Conservation (phyloP, 2,113 vertebrate species). For the Phoenicopterus ruber region DNA sequence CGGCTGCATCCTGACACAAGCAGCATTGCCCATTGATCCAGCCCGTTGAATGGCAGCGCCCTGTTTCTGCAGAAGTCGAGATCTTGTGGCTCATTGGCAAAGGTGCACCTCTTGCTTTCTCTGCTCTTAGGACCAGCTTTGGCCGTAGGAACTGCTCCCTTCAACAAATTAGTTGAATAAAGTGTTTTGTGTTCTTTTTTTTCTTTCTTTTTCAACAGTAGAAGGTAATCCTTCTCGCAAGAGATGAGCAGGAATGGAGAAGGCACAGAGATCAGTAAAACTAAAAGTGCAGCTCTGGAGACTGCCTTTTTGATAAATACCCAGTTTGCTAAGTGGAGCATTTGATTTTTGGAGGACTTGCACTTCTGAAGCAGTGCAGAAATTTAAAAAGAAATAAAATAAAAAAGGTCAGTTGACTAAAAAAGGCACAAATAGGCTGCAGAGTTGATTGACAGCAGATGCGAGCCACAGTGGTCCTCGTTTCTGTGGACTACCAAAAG, state of each 20-base stretch:
- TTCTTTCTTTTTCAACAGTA: background rate
- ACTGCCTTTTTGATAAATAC: background rate
- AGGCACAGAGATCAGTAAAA: background rate
- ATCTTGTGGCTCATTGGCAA: background rate
- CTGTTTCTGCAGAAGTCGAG: background rate
- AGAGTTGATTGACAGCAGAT: background rate
- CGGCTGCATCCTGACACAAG: fast-evolving
- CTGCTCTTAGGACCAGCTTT: background rate
- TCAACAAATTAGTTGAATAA: background rate
- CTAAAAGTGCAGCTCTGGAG: background rate
- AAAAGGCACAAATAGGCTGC: background rate
- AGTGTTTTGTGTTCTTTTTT: background rate
- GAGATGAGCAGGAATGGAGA: background rate
- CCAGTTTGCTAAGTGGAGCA: background rate
- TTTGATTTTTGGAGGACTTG: background rate
- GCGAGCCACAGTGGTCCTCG: background rate
- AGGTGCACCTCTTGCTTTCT: background rate
- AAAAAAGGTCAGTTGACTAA: background rate
- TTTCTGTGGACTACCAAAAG: background rate
- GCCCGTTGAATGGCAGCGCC: fast-evolving
- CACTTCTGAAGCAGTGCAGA: background rate
- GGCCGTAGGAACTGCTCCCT: background rate
- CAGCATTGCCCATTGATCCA: background rate
- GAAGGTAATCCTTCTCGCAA: background rate
- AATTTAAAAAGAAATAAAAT: background rate